Percentiles rank a stretch among this genome's conserved stretches.
Conservation (phyloP, 2,888 invertebrate genomes). For the Drosophila merina region DNA sequence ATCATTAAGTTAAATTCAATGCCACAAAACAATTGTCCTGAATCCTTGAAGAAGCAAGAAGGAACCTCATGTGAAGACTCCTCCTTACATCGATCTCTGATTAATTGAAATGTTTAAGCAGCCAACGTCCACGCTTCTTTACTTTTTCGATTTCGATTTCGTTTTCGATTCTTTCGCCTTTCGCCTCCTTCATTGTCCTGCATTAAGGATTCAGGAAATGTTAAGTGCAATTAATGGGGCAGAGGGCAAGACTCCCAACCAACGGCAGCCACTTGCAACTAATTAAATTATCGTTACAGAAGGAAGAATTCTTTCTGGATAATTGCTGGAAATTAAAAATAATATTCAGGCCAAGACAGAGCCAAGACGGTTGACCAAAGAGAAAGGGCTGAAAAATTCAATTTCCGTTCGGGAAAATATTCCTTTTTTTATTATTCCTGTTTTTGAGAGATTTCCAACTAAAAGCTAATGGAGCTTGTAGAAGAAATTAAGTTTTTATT, state of each 20-base stretch:
- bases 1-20: background rate
- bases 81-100: constrained; percentile 49
- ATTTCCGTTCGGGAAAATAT: constrained; percentile 58
- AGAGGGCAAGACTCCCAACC: constrained; percentile 12
- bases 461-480: constrained; percentile 33
- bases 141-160: constrained; percentile 2
- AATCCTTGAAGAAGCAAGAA: too few species aligned
- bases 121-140: constrained; percentile 32
- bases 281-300: constrained; percentile 75
- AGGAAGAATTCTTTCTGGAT: constrained; percentile 59
- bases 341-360: constrained; percentile 31
- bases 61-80: too few species aligned
- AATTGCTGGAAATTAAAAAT: constrained; percentile 65
- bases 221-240: constrained; percentile 76
- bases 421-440: background rate
- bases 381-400: constrained; percentile 56
- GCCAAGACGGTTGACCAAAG: background rate
- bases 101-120: constrained; percentile 64
- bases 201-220: constrained; percentile 70
- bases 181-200: constrained; percentile 16
- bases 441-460: constrained; percentile 7
- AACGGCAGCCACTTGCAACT: constrained; percentile 66
- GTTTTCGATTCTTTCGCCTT: background rate
- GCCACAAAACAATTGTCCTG: background rate
- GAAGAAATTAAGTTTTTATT: constrained; percentile 11